These are phyloP conservation scores for Steinernema feltiae DNA, from an alignment of 1,140 invertebrate genomes.

Conservation along the genomic window DNA sequence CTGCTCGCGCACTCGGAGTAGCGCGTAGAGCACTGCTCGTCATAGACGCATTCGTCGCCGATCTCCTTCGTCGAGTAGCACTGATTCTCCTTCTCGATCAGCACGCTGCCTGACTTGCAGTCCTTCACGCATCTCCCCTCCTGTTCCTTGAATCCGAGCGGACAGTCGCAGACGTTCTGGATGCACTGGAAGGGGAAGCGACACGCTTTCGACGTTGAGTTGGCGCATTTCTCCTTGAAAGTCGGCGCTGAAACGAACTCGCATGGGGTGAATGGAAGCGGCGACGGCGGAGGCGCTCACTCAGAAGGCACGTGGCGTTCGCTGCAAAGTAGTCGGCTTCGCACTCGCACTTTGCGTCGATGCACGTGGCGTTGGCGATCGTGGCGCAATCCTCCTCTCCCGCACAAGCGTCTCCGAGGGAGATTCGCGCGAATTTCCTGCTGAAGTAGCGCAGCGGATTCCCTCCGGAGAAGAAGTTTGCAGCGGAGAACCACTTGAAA, in stretches of 20 bases:
- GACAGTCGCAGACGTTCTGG: not conserved
- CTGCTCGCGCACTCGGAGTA: not conserved
- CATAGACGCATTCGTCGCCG: not conserved
- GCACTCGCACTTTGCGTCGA: not conserved
- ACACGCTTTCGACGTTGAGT: not conserved
- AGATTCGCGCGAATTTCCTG: not conserved
- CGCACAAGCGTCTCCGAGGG: not conserved
- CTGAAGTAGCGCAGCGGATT: not conserved
- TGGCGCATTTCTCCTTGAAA: not conserved
- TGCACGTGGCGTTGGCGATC: not conserved
- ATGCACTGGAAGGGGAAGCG: not conserved
- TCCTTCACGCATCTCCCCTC: not conserved
- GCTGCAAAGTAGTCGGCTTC: not conserved
- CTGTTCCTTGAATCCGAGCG: slow-evolving; percentile 1
- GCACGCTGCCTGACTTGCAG: not conserved
- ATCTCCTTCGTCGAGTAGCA: not conserved
- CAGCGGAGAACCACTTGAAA: not conserved
- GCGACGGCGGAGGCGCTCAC: too few relatives aligned
- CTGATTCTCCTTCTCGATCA: not conserved
- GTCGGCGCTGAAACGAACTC: not conserved
- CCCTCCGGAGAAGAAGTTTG: not conserved
- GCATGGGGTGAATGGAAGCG: not conserved
- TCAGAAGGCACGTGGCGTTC: not conserved
- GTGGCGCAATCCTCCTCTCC: not conserved
- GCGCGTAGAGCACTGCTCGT: not conserved